These are phyloP conservation scores for Lymantria monacha DNA, from an alignment of 2,888 invertebrate species.

Conservation along the genomic window DNA sequence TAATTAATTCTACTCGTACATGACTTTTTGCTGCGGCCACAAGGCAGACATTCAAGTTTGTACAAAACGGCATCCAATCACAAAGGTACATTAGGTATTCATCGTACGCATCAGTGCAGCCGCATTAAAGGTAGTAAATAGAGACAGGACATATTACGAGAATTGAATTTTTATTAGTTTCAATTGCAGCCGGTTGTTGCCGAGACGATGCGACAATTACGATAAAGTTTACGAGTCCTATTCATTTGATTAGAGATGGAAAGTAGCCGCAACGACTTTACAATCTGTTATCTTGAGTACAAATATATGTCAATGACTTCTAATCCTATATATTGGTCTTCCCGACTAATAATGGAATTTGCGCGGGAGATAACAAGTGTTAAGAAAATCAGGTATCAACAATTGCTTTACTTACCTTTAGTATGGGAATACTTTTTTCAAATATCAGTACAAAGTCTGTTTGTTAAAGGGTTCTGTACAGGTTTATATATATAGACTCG, in stretches of 20 bases:
- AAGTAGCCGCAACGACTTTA: background rate
- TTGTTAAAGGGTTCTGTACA: too few relatives aligned
- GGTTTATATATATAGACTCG: too few relatives aligned
- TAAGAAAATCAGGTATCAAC: too few relatives aligned
- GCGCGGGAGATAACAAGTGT: too few relatives aligned
- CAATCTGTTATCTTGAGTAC: too few relatives aligned
- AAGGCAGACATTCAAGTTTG: slow-evolving; percentile 39
- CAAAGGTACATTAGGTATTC: slow-evolving; percentile 66
- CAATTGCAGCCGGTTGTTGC: slow-evolving; percentile 49
- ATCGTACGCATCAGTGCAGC: slow-evolving; percentile 60
- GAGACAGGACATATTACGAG: slow-evolving; percentile 60
- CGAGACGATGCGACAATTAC: slow-evolving; percentile 13
- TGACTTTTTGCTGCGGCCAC: slow-evolving; percentile 15
- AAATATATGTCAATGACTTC: too few relatives aligned
- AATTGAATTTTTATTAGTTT: slow-evolving; percentile 70
- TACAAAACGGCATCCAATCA: slow-evolving; percentile 34
- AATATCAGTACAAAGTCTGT: too few relatives aligned
- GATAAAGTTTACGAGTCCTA: slow-evolving; percentile 18
- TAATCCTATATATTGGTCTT: too few relatives aligned
- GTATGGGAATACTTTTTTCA: too few relatives aligned
- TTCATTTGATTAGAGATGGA: slow-evolving; percentile 3
- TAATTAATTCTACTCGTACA: slow-evolving; percentile 5
- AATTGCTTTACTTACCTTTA: too few relatives aligned
- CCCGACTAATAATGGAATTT: too few relatives aligned
- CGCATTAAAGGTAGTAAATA: slow-evolving; percentile 61